Evolutionary conservation across 2,797 vertebrate genomes (phyloP), one percentile per base, ranked within the genome.

Genomic region (Melopsittacus undulatus): DNA sequence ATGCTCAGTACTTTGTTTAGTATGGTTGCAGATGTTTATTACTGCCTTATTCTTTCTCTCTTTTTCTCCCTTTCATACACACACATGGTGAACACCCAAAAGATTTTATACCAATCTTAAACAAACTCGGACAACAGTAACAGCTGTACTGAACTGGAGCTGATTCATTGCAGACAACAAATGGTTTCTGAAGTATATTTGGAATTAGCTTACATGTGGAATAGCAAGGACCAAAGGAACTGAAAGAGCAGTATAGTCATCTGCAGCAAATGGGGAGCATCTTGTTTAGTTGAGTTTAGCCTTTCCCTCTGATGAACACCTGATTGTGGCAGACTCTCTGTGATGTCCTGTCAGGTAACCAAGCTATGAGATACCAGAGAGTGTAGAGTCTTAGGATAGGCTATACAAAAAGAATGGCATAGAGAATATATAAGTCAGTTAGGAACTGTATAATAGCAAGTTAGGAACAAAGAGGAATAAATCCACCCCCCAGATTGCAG

Each of bases 401-500:
- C 23, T 64, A 7, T 66, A 61, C 11, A n/a, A 0, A 62, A 57
- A 74, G 43, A 78, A 69, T 23, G 24, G 2, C 38, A 22, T 18
- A 19, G 7, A 78, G 15, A 62, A 40, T 32, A 42, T 48, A 8
- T 8, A 59, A 36, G 34, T 59, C 23, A 36, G 56, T 36, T 59
- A 59, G n/a, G n/a, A 36, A 17, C 56, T 36, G 24, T 36, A 17
- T 17, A 59, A 24, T 26, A 59, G 40, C 54, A 77, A 76, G 22
- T 80, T 80, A 81, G 34, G 23, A 89, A 51, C 5, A 81, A 54
- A 54, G 59, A 72, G 16, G 3, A 29, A 56, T 74, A 82, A 43
- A 38, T 14, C 1, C 32, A 0, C 7, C 56, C 56, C 34, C 0
- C 9, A 18, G 61, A 69, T 20, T 90, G 30, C 26, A 45, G 11